Base-by-base conservation (phyloP, 2,797 vertebrate genomes). In the Argya squamiceps region DNA sequence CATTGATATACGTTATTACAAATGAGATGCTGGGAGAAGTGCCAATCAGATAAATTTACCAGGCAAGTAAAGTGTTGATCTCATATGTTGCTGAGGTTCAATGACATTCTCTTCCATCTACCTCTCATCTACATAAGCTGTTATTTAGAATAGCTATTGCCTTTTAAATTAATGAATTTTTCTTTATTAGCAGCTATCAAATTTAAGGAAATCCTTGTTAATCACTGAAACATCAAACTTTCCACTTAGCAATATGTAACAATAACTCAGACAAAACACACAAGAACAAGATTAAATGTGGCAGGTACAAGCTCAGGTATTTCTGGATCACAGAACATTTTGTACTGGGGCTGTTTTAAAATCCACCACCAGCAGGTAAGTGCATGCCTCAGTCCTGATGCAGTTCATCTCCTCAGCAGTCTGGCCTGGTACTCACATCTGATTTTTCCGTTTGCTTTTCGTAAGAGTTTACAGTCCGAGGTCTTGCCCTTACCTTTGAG, bases 401-500 rank as follows among this genome's bases (percentile, higher is more conserved):
- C 5, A 64, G 29, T 79, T 92, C 63, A 53, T 47, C 32, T 92
- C 39, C 50, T 82, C 70, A 53, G 67, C 44, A 67, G 8, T 11
- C 32, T 71, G 58, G 23, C 24, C 65, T 58, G 60, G 34, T 58
- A 18, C 1, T 11, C 26, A 53, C 26, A 36, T 27, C 60, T 65
- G n/a, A 18, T 78, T 90, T 92, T 93, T 59, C 23, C 0, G 0
- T 70, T 73, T 76, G 50, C 14, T 73, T 73, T 88, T 67, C 0
- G 0, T 65, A 60, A 68, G 56, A 71, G 43, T 44, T 92, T 92
- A 47, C 44, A 59, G 65, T 62, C 84, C 76, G 59, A 44, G 68
- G 77, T 85, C 88, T 74, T 89, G 68, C 64, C 78, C 81, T 91
- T 77, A 49, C 67, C 68, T 94, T 94, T 55, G 64, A 58, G 70